These are phyloP conservation scores for Rhagoletis pomonella DNA, from an alignment of 1,140 invertebrate species.

Conservation along the genomic window DNA sequence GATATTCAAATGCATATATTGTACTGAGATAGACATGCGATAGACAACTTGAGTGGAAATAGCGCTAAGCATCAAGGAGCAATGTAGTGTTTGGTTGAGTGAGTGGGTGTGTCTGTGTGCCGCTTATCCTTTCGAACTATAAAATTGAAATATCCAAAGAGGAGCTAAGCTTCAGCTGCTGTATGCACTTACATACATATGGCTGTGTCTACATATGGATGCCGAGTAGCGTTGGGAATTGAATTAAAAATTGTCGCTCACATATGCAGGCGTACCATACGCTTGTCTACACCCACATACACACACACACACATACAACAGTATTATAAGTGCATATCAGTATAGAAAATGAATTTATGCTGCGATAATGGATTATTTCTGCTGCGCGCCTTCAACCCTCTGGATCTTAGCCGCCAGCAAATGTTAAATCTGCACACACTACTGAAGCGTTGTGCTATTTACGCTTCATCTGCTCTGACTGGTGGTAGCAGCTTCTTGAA, in stretches of 20 bases:
- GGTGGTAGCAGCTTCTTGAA: background rate
- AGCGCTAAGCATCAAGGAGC: background rate
- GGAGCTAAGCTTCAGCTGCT: background rate
- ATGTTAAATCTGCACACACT: background rate
- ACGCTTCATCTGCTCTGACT: background rate
- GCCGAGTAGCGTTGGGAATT: conserved; percentile 8
- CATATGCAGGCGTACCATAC: background rate
- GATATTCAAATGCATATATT: background rate
- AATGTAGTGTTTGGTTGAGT: background rate
- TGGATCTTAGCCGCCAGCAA: background rate
- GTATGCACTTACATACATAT: too few species aligned
- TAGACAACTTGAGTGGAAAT: background rate
- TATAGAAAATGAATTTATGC: background rate
- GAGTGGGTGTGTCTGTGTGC: background rate
- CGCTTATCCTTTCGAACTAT: conserved; percentile 6
- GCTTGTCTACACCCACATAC: background rate
- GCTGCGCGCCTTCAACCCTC: background rate
- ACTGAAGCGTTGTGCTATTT: background rate
- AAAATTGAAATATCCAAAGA: conserved; percentile 33
- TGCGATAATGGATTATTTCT: background rate
- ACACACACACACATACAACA: background rate
- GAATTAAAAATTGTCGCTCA: conserved; percentile 28
- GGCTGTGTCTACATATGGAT: background rate
- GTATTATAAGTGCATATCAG: too few species aligned
- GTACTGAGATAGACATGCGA: background rate